Percentiles rank a stretch among this genome's conserved stretches.
These are phyloP conservation scores for Hippoglossus stenolepis DNA, from an alignment of 2,113 vertebrate genomes.

Conservation along the genomic window DNA sequence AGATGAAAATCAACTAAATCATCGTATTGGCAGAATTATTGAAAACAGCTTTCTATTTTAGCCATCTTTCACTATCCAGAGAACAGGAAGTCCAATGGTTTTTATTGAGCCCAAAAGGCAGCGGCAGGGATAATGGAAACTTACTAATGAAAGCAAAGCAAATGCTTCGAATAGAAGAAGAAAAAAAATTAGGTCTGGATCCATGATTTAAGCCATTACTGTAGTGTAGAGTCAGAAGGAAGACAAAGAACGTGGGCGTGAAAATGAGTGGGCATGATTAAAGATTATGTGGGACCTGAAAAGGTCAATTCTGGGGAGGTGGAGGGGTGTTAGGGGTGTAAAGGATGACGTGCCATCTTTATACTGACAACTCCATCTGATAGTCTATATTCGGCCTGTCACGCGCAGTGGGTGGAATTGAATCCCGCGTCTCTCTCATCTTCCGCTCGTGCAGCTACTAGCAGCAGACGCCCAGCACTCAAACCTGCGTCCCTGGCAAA, in stretches of 20 bases:
- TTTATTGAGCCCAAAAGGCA: slow-evolving; percentile 66
- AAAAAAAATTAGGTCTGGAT: slow-evolving; percentile 36
- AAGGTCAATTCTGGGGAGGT: slow-evolving; percentile 36
- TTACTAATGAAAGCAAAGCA: slow-evolving; percentile 67
- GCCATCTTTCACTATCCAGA: slow-evolving; percentile 51
- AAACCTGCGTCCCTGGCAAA: slow-evolving; percentile 62
- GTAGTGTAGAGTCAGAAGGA: slow-evolving; percentile 31
- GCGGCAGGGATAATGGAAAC: slow-evolving; percentile 66
- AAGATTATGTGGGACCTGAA: slow-evolving; percentile 58
- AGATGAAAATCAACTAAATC: slow-evolving; percentile 58
- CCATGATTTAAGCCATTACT: slow-evolving; percentile 40
- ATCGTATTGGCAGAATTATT: slow-evolving; percentile 59
- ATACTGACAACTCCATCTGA: slow-evolving; percentile 66
- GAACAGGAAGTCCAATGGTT: slow-evolving; percentile 62
- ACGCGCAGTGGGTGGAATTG: slow-evolving; percentile 50
- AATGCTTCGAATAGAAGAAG: slow-evolving; percentile 58
- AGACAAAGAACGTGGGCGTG: slow-evolving; percentile 46
- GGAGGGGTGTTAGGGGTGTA: background rate
- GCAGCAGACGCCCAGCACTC: slow-evolving; percentile 34
- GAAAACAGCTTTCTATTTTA: slow-evolving; percentile 52
- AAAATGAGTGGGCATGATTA: slow-evolving; percentile 59
- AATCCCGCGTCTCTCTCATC: slow-evolving; percentile 52
- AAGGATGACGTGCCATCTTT: slow-evolving; percentile 48
- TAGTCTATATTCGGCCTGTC: slow-evolving; percentile 67
- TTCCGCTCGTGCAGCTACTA: slow-evolving; percentile 61